Evolutionary conservation across 1,140 invertebrate genomes (phyloP), one percentile per base, ranked within the genome.

Genomic region (Anastrepha obliqua): DNA sequence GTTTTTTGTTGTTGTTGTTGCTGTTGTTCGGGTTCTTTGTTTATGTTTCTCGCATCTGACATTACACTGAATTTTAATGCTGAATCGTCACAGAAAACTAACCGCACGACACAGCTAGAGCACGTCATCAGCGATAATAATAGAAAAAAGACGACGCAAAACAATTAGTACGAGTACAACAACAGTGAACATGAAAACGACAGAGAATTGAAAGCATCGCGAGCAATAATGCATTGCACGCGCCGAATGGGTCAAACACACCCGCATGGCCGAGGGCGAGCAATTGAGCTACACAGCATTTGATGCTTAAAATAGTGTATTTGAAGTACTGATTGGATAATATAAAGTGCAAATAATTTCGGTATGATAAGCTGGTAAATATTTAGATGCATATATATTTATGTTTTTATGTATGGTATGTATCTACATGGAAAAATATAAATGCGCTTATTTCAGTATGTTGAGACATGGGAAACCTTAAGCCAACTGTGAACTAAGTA

Each of bases 31-130:
- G 44, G 13, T 47, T 17, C 17, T 74, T 74, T 74, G 67, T 47
- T 74, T 74, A 74, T 74, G 15, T 39, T 74, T 47, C 67, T 17
- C 67, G 44, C 67, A 74, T 74, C 44, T 74, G n/a, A 1, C 4
- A 17, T 39, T 47, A 39, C 44, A 67, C 29, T 67, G 15, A 42
- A 29, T 47, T 74, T 74, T 74, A 74, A 13, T 4, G 67, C 67
- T 17, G 67, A 74, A 74, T 74, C 42, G 67, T 74, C 67, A 74
- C 4, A 74, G 44, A 74, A 74, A 74, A 44, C 44, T 74, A 74
- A 42, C 67, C 67, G 67, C 42, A 74, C 67, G 39, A 42, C 42
- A 44, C 67, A n/a, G 39, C 67, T 17, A 44, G 29, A 39, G 67
- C 42, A 74, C 67, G 67, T 74, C 67, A 74, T 44, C 67, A 42